phyloP scores from a whole-genome alignment of 2,113 vertebrate genomes.

The Vanacampus margaritifer region DNA sequence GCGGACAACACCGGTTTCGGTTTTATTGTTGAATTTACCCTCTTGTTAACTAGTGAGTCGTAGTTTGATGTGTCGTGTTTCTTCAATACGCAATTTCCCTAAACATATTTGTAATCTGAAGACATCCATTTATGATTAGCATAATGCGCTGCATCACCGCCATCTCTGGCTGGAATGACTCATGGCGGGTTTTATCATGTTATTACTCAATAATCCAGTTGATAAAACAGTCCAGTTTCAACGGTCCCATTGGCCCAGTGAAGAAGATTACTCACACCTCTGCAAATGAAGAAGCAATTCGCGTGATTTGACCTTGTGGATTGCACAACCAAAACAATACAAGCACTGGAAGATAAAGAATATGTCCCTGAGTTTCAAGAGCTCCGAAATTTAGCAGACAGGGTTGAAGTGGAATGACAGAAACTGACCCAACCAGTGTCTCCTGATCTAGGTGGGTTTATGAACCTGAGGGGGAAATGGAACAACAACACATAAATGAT shows the following conservation, averaged over 20 bases:
- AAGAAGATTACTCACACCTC: not conserved
- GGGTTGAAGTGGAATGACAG: slow-evolving; percentile 49
- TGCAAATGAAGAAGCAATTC: not conserved
- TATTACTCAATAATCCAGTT: slow-evolving; percentile 50
- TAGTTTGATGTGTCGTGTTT: not conserved
- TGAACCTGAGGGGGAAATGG: not conserved
- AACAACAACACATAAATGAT: not conserved
- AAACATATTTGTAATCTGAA: not conserved
- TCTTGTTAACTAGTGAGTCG: not conserved
- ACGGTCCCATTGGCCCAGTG: not conserved
- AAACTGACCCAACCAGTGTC: slow-evolving; percentile 39
- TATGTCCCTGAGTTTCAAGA: slow-evolving; percentile 6
- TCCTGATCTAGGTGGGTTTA: slow-evolving; percentile 8
- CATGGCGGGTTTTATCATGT: slow-evolving; percentile 41
- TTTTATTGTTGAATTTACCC: not conserved
- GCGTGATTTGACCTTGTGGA: not conserved
- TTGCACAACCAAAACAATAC: not conserved
- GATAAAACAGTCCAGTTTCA: slow-evolving; percentile 36
- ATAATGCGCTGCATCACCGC: slow-evolving; percentile 20
- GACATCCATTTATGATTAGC: not conserved
- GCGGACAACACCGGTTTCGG: not conserved
- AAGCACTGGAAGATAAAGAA: not conserved
- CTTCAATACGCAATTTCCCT: not conserved
- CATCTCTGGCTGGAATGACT: slow-evolving; percentile 31
- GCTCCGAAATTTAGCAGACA: slow-evolving; percentile 49